Base-by-base conservation (phyloP, 2,797 vertebrate genomes). In the Pipistrellus kuhlii region DNA sequence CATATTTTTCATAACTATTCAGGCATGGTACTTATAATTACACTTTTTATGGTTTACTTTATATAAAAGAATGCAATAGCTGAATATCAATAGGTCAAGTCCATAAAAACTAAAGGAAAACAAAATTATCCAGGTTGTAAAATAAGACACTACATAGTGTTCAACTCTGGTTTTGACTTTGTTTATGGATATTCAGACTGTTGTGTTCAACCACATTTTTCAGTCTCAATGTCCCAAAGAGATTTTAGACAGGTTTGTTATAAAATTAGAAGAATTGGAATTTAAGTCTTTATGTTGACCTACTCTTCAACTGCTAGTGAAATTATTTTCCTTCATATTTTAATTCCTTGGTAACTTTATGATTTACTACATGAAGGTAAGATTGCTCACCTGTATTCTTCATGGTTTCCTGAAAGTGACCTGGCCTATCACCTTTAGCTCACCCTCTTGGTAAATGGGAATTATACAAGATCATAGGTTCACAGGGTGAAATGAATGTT, bases 181-280 rank as follows among this genome's bases (percentile, higher is more conserved):
- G 35, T 59, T 53, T 53, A n/a, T 93, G 17, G 55, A 90, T 5
- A 77, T 14, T 71, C 23, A 30, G n/a, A 88, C 2, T 64, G 13
- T 30, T 94, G 14, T 80, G 21, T 2, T 17, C 66, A 71, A 82
- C 11, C 13, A 68, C 1, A 78, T 41, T 95, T 93, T 95, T 80
- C n/a, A 55, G 15, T 76, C 17, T 90, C 25, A 90, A 6, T 86
- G 85, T 96, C 80, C 27, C 51, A 83, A 94, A 86, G 21, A 92
- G 27, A 86, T 76, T 85, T 84, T 90, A 90, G 25, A 53, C 12
- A 72, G 35, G 12, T 68, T 69, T 80, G 27, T 90, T 72, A 90
- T 94, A 91, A 96, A 96, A 93, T 86, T 23, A 93, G 75, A 66
- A 76, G 53, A 64, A 95, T 86, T 86, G 53, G 35, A 96, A 88